These are phyloP conservation scores for Prolemur simus DNA, from an alignment of 2,113 vertebrate species.

Conservation along the genomic window DNA sequence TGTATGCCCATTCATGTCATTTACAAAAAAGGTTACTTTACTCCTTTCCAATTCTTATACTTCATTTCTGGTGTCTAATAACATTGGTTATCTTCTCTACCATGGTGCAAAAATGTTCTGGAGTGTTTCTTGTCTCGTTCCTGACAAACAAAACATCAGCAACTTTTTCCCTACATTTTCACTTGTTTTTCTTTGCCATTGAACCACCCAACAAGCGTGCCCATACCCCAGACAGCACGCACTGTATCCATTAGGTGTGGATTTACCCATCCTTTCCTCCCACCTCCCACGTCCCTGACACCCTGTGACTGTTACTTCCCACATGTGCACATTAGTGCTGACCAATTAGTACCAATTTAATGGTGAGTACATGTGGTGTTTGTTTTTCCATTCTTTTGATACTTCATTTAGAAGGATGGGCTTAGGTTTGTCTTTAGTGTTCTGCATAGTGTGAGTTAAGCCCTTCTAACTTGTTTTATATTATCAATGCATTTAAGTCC, in stretches of 20 bases:
- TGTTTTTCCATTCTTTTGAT: too few relatives aligned
- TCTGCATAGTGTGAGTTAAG: neutral
- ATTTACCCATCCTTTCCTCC: too few relatives aligned
- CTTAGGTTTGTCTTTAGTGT: neutral
- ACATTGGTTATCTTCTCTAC: neutral
- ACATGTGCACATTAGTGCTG: too few relatives aligned
- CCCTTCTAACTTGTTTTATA: neutral
- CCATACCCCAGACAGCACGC: too few relatives aligned
- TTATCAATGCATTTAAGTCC: neutral
- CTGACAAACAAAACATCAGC: neutral
- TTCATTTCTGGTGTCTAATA: neutral
- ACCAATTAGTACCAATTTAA: too few relatives aligned
- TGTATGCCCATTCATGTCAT: neutral
- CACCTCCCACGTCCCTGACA: too few relatives aligned
- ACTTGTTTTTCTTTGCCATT: neutral
- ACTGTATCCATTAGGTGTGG: too few relatives aligned
- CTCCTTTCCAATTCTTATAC: neutral
- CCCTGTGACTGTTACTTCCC: too few relatives aligned
- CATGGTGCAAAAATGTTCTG: neutral
- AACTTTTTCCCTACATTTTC: neutral
- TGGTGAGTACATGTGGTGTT: too few relatives aligned
- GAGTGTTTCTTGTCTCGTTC: neutral
- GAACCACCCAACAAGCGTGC: too few relatives aligned
- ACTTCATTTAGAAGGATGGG: too few relatives aligned
- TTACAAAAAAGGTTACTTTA: neutral